A percentile compares a stretch with the other conserved stretches of the same genome.
Evolutionary conservation across 2,797 vertebrate genomes (phyloP).

Genomic region (Chrysocyon brachyurus): DNA sequence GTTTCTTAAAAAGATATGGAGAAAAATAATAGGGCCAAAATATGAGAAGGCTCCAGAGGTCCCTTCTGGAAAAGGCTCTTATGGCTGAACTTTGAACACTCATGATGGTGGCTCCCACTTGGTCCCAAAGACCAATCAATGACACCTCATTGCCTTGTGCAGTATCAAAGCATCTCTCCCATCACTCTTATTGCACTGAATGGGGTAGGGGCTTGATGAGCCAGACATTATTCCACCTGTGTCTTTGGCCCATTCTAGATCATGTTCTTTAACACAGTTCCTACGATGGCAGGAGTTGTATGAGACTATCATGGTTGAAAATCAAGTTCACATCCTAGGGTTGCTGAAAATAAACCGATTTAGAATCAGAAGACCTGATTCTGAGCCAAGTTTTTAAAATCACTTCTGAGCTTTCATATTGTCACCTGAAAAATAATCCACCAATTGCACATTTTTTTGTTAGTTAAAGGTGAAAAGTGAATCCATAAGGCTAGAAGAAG

Average conservation of each 20-base stretch:
- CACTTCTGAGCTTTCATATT: background rate
- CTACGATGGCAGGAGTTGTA: background rate
- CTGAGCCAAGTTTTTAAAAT: constrained; percentile 28
- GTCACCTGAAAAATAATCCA: background rate
- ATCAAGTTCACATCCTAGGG: background rate
- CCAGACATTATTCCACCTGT: background rate
- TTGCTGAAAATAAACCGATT: background rate
- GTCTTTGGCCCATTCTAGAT: background rate
- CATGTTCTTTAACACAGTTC: background rate
- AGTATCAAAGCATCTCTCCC: background rate
- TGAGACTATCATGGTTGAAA: background rate
- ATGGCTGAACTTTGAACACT: background rate
- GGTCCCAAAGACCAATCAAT: background rate
- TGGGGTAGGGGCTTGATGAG: background rate
- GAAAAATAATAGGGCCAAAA: constrained; percentile 16
- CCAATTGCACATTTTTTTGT: background rate
- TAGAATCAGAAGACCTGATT: background rate
- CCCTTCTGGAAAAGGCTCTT: background rate
- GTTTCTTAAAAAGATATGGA: background rate
- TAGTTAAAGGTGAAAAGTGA: constrained; percentile 36
- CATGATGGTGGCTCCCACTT: fast-evolving
- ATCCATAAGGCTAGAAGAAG: constrained; percentile 13
- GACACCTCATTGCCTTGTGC: background rate
- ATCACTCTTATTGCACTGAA: background rate
- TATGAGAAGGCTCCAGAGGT: background rate